Conservation (phyloP, 2,113 vertebrate genomes). For the Hirundichthys speculiger region DNA sequence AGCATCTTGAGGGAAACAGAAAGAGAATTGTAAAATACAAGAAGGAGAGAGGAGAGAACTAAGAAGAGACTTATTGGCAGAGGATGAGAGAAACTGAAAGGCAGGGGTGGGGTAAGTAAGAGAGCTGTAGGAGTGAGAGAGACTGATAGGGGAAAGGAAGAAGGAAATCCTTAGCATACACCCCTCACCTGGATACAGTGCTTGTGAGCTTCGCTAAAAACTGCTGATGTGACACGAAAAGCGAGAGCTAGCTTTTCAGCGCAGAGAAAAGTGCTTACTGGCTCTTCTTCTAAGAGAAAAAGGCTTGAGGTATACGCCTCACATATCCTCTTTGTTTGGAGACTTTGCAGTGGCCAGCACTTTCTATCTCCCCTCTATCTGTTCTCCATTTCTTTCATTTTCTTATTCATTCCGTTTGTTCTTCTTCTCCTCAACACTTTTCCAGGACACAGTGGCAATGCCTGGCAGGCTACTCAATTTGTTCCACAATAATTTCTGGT, state of each 20-base stretch:
- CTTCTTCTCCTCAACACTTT: conserved; percentile 70
- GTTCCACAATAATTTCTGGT: conserved; percentile 74
- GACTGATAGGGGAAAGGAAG: conserved; percentile 70
- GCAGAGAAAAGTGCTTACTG: conserved; percentile 84
- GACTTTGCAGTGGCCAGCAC: conserved; percentile 85
- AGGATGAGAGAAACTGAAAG: conserved; percentile 61
- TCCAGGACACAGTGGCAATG: conserved; percentile 59
- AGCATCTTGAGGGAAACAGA: conserved; percentile 68
- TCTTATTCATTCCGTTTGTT: conserved; percentile 80
- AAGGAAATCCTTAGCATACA: conserved; percentile 72
- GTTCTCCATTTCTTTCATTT: conserved; percentile 71
- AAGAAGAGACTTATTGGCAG: conserved; percentile 62
- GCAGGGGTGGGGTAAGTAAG: conserved; percentile 42
- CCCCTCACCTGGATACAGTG: conserved; percentile 77
- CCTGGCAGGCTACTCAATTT: conserved; percentile 71
- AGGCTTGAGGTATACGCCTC: conserved; percentile 81
- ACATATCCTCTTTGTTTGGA: conserved; percentile 84
- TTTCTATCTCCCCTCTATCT: conserved; percentile 79
- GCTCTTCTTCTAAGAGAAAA: conserved; percentile 80
- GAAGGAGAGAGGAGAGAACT: conserved; percentile 41
- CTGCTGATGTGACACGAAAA: conserved; percentile 82
- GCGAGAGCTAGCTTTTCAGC: conserved; percentile 78
- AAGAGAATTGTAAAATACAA: conserved; percentile 70
- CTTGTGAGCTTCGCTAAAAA: conserved; percentile 77
- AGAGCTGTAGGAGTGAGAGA: conserved; percentile 63